Percentiles rank a stretch among this genome's conserved stretches.
These are phyloP conservation scores for Todiramphus chloris DNA, from an alignment of 2,113 vertebrate genomes.

Conservation along the genomic window DNA sequence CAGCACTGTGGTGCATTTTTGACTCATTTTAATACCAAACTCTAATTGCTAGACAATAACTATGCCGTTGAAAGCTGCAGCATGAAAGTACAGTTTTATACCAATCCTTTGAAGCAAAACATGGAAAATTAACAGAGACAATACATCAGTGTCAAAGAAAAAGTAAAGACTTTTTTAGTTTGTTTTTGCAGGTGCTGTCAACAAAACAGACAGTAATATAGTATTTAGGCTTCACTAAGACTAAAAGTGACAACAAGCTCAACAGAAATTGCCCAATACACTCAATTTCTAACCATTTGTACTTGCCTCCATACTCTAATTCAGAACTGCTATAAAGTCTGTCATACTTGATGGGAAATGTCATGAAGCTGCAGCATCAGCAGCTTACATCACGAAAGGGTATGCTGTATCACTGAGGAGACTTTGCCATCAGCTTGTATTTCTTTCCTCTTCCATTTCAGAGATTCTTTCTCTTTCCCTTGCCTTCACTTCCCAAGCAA, in stretches of 20 bases:
- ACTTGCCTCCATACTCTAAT: constrained; percentile 40
- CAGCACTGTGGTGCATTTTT: neutral
- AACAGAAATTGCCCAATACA: neutral
- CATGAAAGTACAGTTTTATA: neutral
- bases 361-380: constrained; percentile 43
- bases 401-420: constrained; percentile 9
- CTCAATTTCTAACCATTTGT: constrained; percentile 38
- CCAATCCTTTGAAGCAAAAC: neutral
- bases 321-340: constrained; percentile 57
- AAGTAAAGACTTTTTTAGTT: neutral
- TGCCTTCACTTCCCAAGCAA: neutral
- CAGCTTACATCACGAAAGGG: constrained; percentile 23
- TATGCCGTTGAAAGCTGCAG: neutral
- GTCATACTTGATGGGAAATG: constrained; percentile 63
- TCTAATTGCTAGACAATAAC: neutral
- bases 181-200: constrained; percentile 27
- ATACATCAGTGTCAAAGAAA: neutral
- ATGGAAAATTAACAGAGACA: constrained; percentile 4
- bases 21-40: neutral
- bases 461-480: neutral
- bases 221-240: constrained; percentile 28
- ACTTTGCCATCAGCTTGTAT: neutral
- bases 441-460: constrained; percentile 9
- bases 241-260: constrained; percentile 18
- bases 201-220: constrained; percentile 13